Base-by-base conservation (phyloP, 2,113 vertebrate genomes). In the Mesitornis unicolor region DNA sequence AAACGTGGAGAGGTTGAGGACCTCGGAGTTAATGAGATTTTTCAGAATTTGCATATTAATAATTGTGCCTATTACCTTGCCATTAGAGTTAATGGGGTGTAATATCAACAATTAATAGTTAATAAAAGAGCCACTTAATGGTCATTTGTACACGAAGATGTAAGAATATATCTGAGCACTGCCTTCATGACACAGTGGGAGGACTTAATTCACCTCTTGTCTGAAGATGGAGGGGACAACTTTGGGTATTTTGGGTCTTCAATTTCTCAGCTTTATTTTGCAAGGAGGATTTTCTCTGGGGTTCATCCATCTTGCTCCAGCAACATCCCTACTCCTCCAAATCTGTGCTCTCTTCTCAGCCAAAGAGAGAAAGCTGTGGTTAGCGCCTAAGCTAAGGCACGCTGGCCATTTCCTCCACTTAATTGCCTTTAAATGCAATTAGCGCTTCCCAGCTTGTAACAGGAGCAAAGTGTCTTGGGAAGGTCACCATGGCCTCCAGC, bases 1-100 rank as follows among this genome's bases (percentile, higher is more conserved):
- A 28, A 53, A 45, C 48, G 16, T 2, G 0, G 10, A 33, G 26
- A 74, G 28, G 4, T 5, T 28, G 31, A 91, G 33, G 45, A 48
- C 79, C 54, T 71, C 11, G 63, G 50, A 48, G 25, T 56, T 96
- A 93, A 95, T 84, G 77, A 89, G 69, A 64, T 89, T 57, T 45
- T 67, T 67, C 38, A 68, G 21, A 47, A 94, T 97, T 92, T 96
- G 85, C 96, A 95, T 95, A 57, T 91, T 93, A 87, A 92, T 87
- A 90, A 83, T 73, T 6, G 13, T 15, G 11, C 61, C 68, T 67
- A 42, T 93, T 76, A 81, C 54, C 40, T 74, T 24, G 24, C 45
- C 19, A 6, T 83, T 70, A 47, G 76, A 42, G 71, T 80, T 78
- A 64, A 91, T 76, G 75, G 51, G n/a, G 69, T 1, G 3, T 38